Evolutionary conservation across 2,888 invertebrate species (phyloP).

Genomic region (Scaptomyza tumidula): DNA sequence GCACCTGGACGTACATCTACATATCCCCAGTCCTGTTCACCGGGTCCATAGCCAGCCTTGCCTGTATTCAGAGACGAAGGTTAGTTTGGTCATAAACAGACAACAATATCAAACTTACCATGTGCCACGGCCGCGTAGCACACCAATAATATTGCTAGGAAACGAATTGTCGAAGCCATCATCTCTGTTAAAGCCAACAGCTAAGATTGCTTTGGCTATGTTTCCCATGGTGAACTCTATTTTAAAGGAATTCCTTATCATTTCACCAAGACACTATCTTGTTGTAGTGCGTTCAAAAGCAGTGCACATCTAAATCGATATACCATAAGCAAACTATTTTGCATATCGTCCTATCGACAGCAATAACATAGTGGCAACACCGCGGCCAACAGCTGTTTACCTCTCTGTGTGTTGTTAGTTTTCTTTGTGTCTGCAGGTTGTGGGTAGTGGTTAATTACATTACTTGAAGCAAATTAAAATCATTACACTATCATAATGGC

Average conservation of each 20-base stretch:
- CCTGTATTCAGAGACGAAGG: conserved; percentile 35
- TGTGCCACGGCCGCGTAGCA: conserved; percentile 31
- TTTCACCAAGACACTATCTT: background rate
- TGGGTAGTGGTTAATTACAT: conserved; percentile 20
- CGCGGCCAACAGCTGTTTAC: conserved; percentile 40
- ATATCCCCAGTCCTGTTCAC: conserved; percentile 91
- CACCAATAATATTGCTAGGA: conserved; percentile 41
- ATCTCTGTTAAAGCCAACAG: conserved; percentile 17
- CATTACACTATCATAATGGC: conserved; percentile 87
- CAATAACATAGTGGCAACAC: conserved; percentile 41
- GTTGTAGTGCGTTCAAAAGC: conserved; percentile 12
- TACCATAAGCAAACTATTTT: background rate
- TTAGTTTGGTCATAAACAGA: background rate
- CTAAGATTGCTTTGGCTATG: conserved; percentile 10
- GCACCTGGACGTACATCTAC: conserved; percentile 90
- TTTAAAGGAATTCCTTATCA: conserved; percentile 57
- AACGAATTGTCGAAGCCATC: conserved; percentile 27
- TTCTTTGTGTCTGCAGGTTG: conserved; percentile 42
- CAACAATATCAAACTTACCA: conserved; percentile 24
- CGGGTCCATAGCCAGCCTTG: conserved; percentile 86
- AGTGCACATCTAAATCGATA: background rate
- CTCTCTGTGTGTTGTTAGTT: conserved; percentile 24
- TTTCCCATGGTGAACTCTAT: background rate
- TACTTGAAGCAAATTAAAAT: conserved; percentile 9
- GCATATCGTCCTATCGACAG: conserved; percentile 1